A percentile compares a stretch with the other conserved stretches of the same genome.
Evolutionary conservation across 37 sponge, comb jelly and placozoan species (phyloP).

Genomic region (Eunapius fragilis): DNA sequence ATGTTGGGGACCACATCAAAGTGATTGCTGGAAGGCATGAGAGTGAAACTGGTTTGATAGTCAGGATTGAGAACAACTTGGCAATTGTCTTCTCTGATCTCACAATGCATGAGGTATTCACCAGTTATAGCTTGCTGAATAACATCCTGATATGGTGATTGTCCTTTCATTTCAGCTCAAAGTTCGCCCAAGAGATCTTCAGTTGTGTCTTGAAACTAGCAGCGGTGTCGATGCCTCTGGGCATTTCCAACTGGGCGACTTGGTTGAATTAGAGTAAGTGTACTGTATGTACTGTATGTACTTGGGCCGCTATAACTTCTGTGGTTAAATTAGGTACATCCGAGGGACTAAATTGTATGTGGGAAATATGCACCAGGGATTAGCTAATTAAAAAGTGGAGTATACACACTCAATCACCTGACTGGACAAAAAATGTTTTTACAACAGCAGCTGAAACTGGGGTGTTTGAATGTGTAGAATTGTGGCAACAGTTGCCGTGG

Average conservation of each 20-base stretch:
- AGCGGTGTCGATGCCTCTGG: constrained; percentile 96
- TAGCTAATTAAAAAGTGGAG: too few species aligned
- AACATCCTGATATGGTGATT: background rate
- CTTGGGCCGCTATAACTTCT: too few species aligned
- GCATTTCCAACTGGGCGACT: constrained; percentile 92
- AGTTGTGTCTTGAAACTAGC: constrained; percentile 94
- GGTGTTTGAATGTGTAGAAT: too few species aligned
- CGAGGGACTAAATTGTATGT: too few species aligned
- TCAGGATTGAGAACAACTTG: constrained; percentile 88
- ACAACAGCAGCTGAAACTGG: too few species aligned
- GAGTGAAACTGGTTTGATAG: constrained; percentile 95
- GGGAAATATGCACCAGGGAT: too few species aligned
- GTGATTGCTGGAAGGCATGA: constrained; percentile 91
- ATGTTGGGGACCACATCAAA: constrained; percentile 95
- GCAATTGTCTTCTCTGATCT: constrained; percentile 92
- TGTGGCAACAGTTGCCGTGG: too few species aligned
- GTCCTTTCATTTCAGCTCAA: constrained; percentile 68
- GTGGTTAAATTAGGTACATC: too few species aligned
- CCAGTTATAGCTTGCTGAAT: background rate
- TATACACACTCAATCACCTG: too few species aligned
- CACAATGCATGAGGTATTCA: constrained; percentile 84
- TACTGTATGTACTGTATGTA: background rate
- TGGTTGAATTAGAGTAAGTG: constrained; percentile 89
- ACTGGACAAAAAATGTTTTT: too few species aligned
- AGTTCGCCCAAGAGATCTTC: constrained; percentile 93